Percentiles rank a stretch among this genome's conserved stretches.
These are phyloP conservation scores for Alethe diademata DNA, from an alignment of 2,113 vertebrate species.

Conservation along the genomic window DNA sequence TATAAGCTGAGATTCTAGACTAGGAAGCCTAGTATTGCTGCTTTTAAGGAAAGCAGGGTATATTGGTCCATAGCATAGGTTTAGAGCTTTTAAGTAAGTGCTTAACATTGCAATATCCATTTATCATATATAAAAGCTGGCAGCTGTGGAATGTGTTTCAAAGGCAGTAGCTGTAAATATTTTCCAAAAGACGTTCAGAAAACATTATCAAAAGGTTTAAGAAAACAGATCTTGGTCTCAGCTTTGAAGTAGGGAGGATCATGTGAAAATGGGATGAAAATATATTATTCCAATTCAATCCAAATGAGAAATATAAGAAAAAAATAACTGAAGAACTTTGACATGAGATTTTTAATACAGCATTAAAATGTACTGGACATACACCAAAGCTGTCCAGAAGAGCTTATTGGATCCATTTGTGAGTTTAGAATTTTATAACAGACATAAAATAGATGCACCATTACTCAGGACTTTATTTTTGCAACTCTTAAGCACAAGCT, in stretches of 20 bases:
- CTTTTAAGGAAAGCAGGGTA: background rate
- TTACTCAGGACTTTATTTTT: background rate
- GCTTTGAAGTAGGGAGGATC: background rate
- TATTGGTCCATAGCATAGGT: background rate
- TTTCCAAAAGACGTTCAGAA: background rate
- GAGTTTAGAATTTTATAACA: constrained; percentile 19
- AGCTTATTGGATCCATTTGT: constrained; percentile 10
- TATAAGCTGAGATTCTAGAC: background rate
- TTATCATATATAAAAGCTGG: background rate
- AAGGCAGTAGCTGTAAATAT: background rate
- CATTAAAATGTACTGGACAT: background rate
- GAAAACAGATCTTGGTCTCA: background rate
- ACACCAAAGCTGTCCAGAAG: background rate
- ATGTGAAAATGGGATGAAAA: background rate
- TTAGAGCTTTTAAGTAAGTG: background rate
- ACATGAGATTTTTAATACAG: background rate
- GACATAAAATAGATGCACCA: background rate
- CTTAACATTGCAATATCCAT: background rate
- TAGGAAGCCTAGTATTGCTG: background rate
- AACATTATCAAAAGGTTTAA: background rate
- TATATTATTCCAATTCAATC: background rate
- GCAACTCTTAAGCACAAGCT: background rate
- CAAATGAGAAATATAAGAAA: background rate
- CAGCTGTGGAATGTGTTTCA: background rate
- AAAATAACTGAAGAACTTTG: background rate